These are phyloP conservation scores for Coleophora flavipennella DNA, from an alignment of 2,888 invertebrate species.

Conservation along the genomic window DNA sequence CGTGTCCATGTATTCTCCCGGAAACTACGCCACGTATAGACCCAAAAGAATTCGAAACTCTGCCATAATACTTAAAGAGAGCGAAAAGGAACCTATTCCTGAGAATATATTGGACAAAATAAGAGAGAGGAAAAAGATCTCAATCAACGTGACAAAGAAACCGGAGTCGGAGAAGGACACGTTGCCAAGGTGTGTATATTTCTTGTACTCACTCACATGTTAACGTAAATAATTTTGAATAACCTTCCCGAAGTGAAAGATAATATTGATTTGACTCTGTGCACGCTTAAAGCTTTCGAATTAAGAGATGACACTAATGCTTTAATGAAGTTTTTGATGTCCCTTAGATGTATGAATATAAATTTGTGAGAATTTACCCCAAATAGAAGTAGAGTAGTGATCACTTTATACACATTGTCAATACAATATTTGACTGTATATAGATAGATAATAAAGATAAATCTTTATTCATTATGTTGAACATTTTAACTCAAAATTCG, in stretches of 20 bases:
- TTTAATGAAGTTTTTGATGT: conserved; percentile 41
- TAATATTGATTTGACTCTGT: conserved; percentile 49
- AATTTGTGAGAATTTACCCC: conserved; percentile 7
- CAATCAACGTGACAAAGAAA: conserved; percentile 64
- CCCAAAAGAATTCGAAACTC: conserved; percentile 64
- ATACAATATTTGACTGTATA: not conserved
- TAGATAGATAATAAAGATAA: no score
- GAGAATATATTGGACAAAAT: conserved; percentile 68
- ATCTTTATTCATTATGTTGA: no score
- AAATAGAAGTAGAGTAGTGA: conserved; percentile 19
- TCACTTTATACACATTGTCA: not conserved
- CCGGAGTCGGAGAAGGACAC: conserved; percentile 55
- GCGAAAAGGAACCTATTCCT: conserved; percentile 64
- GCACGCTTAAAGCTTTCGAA: conserved; percentile 69
- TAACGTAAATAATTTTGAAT: conserved; percentile 62
- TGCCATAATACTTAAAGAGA: conserved; percentile 64
- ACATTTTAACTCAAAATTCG: no score
- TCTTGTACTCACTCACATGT: conserved; percentile 37
- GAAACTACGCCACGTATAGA: conserved; percentile 65
- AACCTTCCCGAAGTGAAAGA: conserved; percentile 56
- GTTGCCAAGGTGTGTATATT: conserved; percentile 63
- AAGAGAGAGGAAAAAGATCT: conserved; percentile 62
- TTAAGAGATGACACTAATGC: conserved; percentile 66
- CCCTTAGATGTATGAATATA: conserved; percentile 32
- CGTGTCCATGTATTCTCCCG: conserved; percentile 63